These are phyloP conservation scores for Spinus olivaceus DNA, from an alignment of 2,797 vertebrate genomes.

Conservation along the genomic window DNA sequence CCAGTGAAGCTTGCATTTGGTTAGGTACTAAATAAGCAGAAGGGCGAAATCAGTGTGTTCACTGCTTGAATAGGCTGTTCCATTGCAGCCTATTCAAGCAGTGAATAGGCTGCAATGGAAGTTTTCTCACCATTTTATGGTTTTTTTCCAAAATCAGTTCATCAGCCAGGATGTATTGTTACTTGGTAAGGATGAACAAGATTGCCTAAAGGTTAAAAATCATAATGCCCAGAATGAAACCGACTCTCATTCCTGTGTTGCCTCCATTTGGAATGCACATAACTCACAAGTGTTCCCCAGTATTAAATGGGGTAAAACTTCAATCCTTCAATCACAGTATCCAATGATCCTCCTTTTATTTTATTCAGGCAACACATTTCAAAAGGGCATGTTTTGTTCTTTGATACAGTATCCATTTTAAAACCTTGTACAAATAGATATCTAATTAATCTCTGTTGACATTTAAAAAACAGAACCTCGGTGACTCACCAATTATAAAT, in stretches of 20 bases:
- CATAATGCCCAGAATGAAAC: neutral
- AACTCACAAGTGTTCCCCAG: neutral
- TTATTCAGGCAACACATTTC: neutral
- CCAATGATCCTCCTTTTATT: neutral
- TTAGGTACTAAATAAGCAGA: neutral
- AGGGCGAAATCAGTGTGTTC: fast-evolving
- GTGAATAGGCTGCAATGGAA: too few relatives aligned
- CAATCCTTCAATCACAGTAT: neutral
- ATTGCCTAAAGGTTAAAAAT: neutral
- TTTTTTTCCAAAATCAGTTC: neutral
- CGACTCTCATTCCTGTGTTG: neutral
- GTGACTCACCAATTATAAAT: neutral
- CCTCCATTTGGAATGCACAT: neutral
- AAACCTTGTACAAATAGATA: neutral
- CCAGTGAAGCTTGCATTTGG: neutral
- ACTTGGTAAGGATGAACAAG: neutral
- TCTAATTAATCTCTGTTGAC: neutral
- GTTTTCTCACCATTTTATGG: neutral
- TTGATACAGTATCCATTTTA: neutral
- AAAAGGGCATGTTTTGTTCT: neutral
- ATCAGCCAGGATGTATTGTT: neutral
- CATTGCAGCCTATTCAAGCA: too few relatives aligned
- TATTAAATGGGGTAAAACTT: neutral
- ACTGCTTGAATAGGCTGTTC: neutral
- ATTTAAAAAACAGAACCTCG: neutral